Evolutionary conservation across 2,888 invertebrate species (phyloP).

Genomic region (Lithodes maja): DNA sequence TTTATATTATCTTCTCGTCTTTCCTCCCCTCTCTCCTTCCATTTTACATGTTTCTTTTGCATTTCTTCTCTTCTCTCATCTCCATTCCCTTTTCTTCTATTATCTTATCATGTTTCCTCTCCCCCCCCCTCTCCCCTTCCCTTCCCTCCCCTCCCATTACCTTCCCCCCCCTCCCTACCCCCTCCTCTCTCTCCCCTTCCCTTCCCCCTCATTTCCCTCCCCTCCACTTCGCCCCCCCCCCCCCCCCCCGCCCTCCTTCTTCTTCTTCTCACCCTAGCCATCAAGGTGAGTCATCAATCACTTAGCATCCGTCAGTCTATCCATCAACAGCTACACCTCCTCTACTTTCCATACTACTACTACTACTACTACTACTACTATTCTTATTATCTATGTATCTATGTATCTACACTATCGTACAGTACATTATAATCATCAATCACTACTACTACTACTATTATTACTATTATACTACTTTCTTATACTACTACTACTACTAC

Average conservation of each 20-base stretch:
- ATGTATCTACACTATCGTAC: no score
- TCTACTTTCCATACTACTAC: neutral
- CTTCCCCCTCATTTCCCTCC: neutral
- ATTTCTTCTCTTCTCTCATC: neutral
- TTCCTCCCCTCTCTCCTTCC: neutral
- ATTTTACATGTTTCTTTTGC: neutral
- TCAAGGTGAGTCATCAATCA: neutral
- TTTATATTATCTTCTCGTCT: neutral
- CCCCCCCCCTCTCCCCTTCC: neutral
- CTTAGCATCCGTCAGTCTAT: neutral
- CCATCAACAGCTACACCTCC: neutral
- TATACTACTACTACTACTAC: no score
- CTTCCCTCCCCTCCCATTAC: neutral
- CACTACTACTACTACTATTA: no score
- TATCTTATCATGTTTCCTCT: neutral
- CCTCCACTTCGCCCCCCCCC: neutral
- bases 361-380: neutral
- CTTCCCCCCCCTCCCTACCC: neutral
- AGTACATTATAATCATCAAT: no score
- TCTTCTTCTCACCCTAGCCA: neutral
- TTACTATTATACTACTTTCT: no score
- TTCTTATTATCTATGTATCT: no score
- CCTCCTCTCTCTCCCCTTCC: neutral
- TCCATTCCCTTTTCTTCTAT: neutral
- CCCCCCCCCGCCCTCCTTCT: neutral